These are phyloP conservation scores for Catocala nupta DNA, from an alignment of 2,888 invertebrate species.

Conservation along the genomic window DNA sequence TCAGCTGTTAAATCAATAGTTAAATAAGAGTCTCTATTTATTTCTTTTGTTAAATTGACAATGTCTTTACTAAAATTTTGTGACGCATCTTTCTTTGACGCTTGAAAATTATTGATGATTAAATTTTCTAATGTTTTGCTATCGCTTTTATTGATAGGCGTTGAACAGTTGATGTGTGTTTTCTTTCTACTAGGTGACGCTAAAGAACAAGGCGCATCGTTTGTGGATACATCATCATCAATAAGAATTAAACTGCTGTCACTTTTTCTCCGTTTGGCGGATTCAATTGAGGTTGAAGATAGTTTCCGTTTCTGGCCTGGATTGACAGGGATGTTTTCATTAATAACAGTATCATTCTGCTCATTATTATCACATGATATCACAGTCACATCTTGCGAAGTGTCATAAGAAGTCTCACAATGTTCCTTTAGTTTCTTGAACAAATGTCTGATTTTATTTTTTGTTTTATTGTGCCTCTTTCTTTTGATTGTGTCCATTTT, in stretches of 20 bases:
- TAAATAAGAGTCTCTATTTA: constrained; percentile 68
- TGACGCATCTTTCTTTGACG: constrained; percentile 19
- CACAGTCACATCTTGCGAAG: not conserved
- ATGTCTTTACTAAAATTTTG: constrained; percentile 53
- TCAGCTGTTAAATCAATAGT: constrained; percentile 77
- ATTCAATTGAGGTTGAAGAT: not conserved
- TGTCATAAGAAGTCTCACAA: constrained; percentile 15
- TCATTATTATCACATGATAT: constrained; percentile 13
- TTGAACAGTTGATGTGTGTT: constrained; percentile 64
- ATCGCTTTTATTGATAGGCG: constrained; percentile 56
- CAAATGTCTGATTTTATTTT: constrained; percentile 35
- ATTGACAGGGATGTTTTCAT: not conserved
- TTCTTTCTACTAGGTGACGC: constrained; percentile 45
- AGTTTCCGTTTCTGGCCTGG: constrained; percentile 36
- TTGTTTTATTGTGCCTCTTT: constrained; percentile 36
- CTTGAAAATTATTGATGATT: constrained; percentile 35
- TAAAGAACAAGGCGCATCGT: constrained; percentile 31
- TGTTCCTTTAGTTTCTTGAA: constrained; percentile 29
- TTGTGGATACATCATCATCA: constrained; percentile 56
- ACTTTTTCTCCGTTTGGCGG: constrained; percentile 24
- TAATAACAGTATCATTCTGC: constrained; percentile 1
- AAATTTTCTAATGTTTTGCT: constrained; percentile 26
- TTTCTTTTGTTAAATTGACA: constrained; percentile 62
- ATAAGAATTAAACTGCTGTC: constrained; percentile 49
- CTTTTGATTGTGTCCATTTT: constrained; percentile 51